Conservation (phyloP, 2,888 invertebrate genomes). For the Xestia xanthographa region DNA sequence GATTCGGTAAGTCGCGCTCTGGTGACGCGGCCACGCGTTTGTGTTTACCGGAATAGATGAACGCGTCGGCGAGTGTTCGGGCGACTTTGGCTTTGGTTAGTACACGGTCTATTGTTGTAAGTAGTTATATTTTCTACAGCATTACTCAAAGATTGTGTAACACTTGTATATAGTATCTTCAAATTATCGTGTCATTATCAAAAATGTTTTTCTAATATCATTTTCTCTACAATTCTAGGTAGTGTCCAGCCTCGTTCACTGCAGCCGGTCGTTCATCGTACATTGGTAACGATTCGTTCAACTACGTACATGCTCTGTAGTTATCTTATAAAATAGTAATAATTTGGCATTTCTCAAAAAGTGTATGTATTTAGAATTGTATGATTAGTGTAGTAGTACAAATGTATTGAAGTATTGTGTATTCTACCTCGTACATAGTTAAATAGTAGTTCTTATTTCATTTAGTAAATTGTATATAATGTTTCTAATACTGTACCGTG, state of each 20-base stretch:
- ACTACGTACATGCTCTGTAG: conserved; percentile 42
- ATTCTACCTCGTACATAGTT: conserved; percentile 64
- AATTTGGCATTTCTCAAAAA: conserved; percentile 64
- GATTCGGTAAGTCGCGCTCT: too few relatives aligned
- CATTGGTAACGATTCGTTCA: conserved; percentile 31
- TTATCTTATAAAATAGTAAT: conserved; percentile 47
- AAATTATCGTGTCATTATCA: background rate
- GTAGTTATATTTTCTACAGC: background rate
- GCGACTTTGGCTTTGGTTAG: background rate
- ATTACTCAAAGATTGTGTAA: background rate
- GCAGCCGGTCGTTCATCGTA: conserved; percentile 30
- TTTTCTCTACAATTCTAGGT: conserved; percentile 55
- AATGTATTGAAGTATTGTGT: conserved; percentile 65
- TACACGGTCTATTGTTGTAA: background rate
- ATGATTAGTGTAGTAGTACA: conserved; percentile 58
- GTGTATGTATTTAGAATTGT: conserved; percentile 51
- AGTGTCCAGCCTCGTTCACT: conserved; percentile 17
- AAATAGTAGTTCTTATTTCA: conserved; percentile 37
- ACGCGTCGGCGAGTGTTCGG: background rate
- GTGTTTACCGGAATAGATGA: background rate
- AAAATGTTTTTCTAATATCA: background rate
- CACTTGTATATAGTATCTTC: background rate
- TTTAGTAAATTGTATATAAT: conserved; percentile 46
- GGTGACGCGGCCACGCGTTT: too few relatives aligned
- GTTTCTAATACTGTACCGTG: background rate